Conservation (phyloP, 2,888 invertebrate species). For the Macaria liturata region DNA sequence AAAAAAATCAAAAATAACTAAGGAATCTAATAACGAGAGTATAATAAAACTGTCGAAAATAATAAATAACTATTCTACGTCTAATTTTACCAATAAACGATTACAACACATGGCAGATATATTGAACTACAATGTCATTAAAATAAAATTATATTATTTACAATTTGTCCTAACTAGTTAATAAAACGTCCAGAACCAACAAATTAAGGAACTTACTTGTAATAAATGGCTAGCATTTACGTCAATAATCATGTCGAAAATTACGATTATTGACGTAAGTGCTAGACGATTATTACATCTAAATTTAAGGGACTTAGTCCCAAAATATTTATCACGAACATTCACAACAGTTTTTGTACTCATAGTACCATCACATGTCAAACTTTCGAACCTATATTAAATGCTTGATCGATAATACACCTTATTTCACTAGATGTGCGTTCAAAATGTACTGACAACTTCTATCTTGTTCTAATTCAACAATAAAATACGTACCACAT, state of each 20-base stretch:
- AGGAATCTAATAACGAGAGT: constrained; percentile 5
- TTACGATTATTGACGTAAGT: too few relatives aligned
- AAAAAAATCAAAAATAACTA: constrained; percentile 13
- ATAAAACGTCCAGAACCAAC: constrained; percentile 32
- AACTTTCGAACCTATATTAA: constrained; percentile 24
- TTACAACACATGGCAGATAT: constrained; percentile 8
- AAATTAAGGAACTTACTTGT: constrained; percentile 2
- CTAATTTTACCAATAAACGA: constrained; percentile 3
- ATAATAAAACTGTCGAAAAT: constrained; percentile 8
- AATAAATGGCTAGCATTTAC: too few relatives aligned
- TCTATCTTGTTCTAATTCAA: too few relatives aligned
- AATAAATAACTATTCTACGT: constrained; percentile 22
- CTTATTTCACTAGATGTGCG: constrained; percentile 14
- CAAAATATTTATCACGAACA: constrained; percentile 48
- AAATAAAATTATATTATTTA: constrained; percentile 11
- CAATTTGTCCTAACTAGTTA: constrained; percentile 2
- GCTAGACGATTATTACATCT: too few relatives aligned
- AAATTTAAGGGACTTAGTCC: constrained; percentile 48
- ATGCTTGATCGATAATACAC: constrained; percentile 31
- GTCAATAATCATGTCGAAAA: too few relatives aligned
- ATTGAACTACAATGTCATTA: constrained; percentile 2
- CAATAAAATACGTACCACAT: too few relatives aligned
- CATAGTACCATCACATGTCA: constrained; percentile 63
- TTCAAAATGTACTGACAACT: constrained; percentile 4
- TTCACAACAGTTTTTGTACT: constrained; percentile 55